These are phyloP conservation scores for Pocillopora grandis DNA, from an alignment of 92 coral and sea anemone species.

Conservation along the genomic window DNA sequence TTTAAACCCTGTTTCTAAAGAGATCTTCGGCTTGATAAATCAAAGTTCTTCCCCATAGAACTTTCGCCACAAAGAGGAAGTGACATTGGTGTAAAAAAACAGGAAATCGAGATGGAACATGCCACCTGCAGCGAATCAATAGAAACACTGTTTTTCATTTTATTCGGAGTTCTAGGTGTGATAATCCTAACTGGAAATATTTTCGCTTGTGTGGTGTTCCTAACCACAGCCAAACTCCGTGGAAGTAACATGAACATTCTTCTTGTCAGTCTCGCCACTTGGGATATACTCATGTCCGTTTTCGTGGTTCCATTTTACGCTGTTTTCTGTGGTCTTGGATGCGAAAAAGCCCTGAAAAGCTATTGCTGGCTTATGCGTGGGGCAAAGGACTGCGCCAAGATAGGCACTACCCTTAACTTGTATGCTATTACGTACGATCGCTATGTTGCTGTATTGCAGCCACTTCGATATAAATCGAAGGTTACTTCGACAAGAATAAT, in stretches of 20 bases:
- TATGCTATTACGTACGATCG: constrained; percentile 67
- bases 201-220: constrained; percentile 52
- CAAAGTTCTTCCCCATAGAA: too few relatives aligned
- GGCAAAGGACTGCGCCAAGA: constrained; percentile 52
- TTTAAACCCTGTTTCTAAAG: too few relatives aligned
- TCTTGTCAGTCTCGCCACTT: constrained; percentile 52
- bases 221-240: constrained; percentile 42
- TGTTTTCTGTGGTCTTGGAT: constrained; percentile 50
- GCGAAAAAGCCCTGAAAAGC: constrained; percentile 10
- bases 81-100: not conserved
- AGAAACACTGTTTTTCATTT: constrained; percentile 26
- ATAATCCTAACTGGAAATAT: constrained; percentile 52
- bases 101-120: constrained; percentile 8
- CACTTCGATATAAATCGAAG: constrained; percentile 46
- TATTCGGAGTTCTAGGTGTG: constrained; percentile 37
- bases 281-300: constrained; percentile 56
- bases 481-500: constrained; percentile 47
- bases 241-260: constrained; percentile 51
- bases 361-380: constrained; percentile 62
- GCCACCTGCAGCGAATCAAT: constrained; percentile 10
- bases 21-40: too few relatives aligned
- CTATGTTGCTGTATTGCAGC: constrained; percentile 56
- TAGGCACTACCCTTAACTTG: constrained; percentile 54
- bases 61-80: not conserved
- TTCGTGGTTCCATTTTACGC: constrained; percentile 61